Evolutionary conservation across 2,113 vertebrate species (phyloP).

Genomic region (Burhinus bistriatus): DNA sequence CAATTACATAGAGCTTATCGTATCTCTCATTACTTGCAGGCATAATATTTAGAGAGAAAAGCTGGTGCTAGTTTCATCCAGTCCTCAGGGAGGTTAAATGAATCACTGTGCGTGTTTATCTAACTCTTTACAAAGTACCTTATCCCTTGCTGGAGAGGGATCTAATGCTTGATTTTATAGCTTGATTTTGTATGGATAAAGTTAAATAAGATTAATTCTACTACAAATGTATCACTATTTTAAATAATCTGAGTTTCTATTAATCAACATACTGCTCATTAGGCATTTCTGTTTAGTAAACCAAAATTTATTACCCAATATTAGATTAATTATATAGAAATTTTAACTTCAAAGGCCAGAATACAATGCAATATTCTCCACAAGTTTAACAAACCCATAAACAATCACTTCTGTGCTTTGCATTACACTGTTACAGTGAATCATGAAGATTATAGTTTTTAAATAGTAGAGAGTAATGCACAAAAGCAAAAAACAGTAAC

Average conservation of each 20-base stretch:
- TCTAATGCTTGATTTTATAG: neutral
- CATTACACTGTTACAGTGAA: neutral
- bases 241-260: neutral
- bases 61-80: neutral
- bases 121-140: neutral
- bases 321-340: neutral
- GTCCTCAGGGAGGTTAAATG: neutral
- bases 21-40: neutral
- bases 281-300: neutral
- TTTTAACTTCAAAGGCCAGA: neutral
- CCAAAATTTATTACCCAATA: neutral
- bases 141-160: neutral
- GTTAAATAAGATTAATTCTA: neutral
- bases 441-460: neutral
- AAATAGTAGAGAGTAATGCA: neutral
- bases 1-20: neutral
- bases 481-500: neutral
- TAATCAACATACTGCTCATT: neutral
- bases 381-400: neutral
- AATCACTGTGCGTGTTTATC: neutral
- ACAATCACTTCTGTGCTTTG: neutral
- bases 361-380: neutral
- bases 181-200: neutral
- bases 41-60: neutral
- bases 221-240: neutral